Evolutionary conservation across 1,140 invertebrate genomes (phyloP).

Genomic region (Eriosoma lanigerum): DNA sequence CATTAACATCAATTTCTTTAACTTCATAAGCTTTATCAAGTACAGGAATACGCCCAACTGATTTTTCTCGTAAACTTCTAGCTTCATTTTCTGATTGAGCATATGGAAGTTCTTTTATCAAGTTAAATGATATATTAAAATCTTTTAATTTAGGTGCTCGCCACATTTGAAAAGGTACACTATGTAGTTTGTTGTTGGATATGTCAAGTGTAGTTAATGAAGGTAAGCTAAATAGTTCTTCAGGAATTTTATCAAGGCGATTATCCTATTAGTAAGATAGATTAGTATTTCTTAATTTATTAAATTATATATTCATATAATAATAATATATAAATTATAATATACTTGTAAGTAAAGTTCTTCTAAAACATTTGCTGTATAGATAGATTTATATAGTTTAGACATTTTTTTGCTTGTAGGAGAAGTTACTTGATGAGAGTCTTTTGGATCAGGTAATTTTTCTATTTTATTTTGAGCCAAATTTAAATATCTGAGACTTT

Average conservation of each 20-base stretch:
- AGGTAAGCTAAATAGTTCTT: conserved; percentile 79
- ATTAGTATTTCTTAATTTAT: background rate
- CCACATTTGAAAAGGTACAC: conserved; percentile 86
- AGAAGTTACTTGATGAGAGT: conserved; percentile 55
- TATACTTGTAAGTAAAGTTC: conserved; percentile 72
- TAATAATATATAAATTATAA: conserved; percentile 27
- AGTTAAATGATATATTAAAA: conserved; percentile 88
- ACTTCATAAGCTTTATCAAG: conserved; percentile 53
- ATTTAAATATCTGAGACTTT: conserved; percentile 77
- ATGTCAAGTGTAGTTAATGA: conserved; percentile 81
- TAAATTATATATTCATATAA: background rate
- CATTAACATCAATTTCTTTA: conserved; percentile 22
- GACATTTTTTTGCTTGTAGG: conserved; percentile 52
- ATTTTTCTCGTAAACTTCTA: conserved; percentile 54
- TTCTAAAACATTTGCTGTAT: conserved; percentile 76
- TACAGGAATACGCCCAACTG: conserved; percentile 55
- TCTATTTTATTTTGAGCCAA: conserved; percentile 85
- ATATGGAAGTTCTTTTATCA: conserved; percentile 78
- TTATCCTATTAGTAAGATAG: conserved; percentile 68
- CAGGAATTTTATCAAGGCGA: conserved; percentile 75
- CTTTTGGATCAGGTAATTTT: conserved; percentile 64
- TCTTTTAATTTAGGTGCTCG: conserved; percentile 83
- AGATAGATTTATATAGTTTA: conserved; percentile 58
- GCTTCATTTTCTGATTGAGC: conserved; percentile 56
- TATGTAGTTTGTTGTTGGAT: conserved; percentile 90